These are phyloP conservation scores for Otolemur garnettii DNA, from an alignment of 2,113 vertebrate species.

Conservation along the genomic window DNA sequence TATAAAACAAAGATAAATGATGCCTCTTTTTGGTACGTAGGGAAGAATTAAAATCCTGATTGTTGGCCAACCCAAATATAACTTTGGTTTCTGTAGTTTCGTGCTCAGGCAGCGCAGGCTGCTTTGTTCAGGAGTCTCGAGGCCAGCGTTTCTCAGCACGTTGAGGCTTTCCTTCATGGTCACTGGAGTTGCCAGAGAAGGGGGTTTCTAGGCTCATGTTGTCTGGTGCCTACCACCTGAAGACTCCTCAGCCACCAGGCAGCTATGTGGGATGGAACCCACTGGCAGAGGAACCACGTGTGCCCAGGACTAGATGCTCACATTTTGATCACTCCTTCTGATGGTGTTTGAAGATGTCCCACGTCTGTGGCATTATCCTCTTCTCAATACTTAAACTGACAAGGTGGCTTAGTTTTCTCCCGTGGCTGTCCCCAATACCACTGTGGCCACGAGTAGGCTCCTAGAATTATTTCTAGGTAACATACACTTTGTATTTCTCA, in stretches of 20 bases:
- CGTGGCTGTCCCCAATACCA: background rate
- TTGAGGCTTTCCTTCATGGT: background rate
- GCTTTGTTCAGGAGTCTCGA: background rate
- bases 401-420: background rate
- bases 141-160: background rate
- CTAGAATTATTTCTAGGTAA: background rate
- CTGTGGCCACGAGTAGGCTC: background rate
- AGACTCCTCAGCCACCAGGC: background rate
- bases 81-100: background rate
- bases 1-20: background rate
- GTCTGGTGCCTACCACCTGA: background rate
- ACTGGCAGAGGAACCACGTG: background rate
- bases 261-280: background rate
- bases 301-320: background rate
- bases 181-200: background rate
- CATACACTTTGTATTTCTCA: background rate
- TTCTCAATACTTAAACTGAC: background rate
- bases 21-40: background rate
- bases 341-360: background rate
- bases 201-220: background rate
- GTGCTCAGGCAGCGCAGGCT: too few relatives aligned
- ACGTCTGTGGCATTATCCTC: background rate
- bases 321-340: background rate
- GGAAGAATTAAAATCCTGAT: background rate
- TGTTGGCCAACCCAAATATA: constrained; percentile 14